These are phyloP conservation scores for Erpetoichthys calabaricus DNA, from an alignment of 2,797 vertebrate species.

Conservation along the genomic window DNA sequence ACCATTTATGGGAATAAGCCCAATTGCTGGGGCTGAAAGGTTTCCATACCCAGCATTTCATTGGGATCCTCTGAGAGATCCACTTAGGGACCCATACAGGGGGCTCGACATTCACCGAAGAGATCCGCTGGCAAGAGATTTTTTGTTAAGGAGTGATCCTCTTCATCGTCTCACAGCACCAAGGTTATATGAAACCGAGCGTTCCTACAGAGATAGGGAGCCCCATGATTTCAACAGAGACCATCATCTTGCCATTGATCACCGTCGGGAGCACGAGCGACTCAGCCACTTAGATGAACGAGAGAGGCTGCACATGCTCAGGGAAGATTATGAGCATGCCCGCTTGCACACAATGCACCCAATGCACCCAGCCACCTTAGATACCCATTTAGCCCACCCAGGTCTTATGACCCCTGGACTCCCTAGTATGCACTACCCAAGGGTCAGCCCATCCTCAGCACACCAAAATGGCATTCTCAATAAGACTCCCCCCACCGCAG, in stretches of 20 bases:
- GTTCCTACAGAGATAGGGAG: slow-evolving; percentile 85
- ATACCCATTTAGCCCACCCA: slow-evolving; percentile 75
- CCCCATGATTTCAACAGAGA: slow-evolving; percentile 84
- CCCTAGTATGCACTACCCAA: slow-evolving; percentile 87
- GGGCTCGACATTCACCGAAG: slow-evolving; percentile 83
- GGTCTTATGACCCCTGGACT: slow-evolving; percentile 75
- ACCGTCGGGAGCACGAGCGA: slow-evolving; percentile 77
- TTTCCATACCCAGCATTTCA: slow-evolving; percentile 91
- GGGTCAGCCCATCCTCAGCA: slow-evolving; percentile 72
- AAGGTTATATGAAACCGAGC: slow-evolving; percentile 75
- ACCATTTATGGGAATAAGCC: slow-evolving; percentile 92
- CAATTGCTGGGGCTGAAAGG: slow-evolving; percentile 80
- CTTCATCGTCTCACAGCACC: slow-evolving; percentile 74
- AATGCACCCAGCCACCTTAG: slow-evolving; percentile 60
- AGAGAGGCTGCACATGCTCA: slow-evolving; percentile 76
- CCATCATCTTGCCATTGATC: slow-evolving; percentile 69
- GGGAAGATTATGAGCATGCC: slow-evolving; percentile 84
- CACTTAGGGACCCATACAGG: slow-evolving; percentile 73
- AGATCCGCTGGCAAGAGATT: slow-evolving; percentile 80
- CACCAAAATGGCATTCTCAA: slow-evolving; percentile 85
- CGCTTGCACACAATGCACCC: slow-evolving; percentile 51
- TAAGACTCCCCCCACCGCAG: slow-evolving; percentile 82
- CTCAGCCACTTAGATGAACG: slow-evolving; percentile 70
- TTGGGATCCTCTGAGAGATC: slow-evolving; percentile 88
- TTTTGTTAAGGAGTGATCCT: slow-evolving; percentile 76